Evolutionary conservation across 2,797 vertebrate genomes (phyloP).

Genomic region (Xenopus petersii): DNA sequence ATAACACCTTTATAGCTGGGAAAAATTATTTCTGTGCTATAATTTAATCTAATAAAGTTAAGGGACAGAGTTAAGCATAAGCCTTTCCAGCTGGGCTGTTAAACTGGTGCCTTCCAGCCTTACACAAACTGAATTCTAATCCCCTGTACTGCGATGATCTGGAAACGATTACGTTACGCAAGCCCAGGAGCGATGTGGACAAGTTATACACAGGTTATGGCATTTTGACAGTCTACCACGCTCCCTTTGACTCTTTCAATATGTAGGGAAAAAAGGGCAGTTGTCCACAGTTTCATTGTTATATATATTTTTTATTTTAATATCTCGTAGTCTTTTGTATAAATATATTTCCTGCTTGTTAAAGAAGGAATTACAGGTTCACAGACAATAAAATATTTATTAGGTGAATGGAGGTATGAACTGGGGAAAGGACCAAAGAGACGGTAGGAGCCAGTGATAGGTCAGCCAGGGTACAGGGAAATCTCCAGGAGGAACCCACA

Average conservation of each 20-base stretch:
- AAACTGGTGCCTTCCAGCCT: constrained; percentile 37
- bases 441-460: too few species aligned
- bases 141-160: constrained; percentile 27
- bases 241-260: too few species aligned
- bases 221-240: constrained; percentile 14
- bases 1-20: background rate
- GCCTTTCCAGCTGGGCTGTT: constrained; percentile 27
- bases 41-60: background rate
- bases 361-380: constrained; percentile 1
- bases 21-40: background rate
- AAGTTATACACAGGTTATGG: constrained; percentile 39
- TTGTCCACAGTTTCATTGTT: too few species aligned
- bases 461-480: too few species aligned
- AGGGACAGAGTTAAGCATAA: constrained; percentile 27
- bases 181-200: constrained; percentile 14
- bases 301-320: too few species aligned
- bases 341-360: too few species aligned
- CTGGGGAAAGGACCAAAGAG: too few species aligned
- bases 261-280: too few species aligned
- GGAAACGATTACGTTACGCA: constrained; percentile 39
- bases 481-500: too few species aligned
- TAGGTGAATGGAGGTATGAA: too few species aligned
- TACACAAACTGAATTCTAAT: constrained; percentile 36
- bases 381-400: too few species aligned
- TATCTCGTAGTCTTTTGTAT: too few species aligned